These are phyloP conservation scores for Epinephelus awoara DNA, from an alignment of 2,797 vertebrate species.

Conservation along the genomic window DNA sequence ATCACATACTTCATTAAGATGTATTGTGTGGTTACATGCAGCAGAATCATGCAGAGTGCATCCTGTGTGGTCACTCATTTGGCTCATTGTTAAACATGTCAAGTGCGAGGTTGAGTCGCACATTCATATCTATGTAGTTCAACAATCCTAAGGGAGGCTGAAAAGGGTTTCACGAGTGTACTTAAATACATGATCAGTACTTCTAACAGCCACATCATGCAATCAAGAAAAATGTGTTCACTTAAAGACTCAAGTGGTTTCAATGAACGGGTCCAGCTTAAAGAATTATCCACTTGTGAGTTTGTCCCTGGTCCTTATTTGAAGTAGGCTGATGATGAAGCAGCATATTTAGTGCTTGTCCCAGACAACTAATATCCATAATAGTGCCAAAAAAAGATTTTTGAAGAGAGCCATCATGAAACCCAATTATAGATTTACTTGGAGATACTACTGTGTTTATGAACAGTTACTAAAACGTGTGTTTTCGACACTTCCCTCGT, in stretches of 20 bases:
- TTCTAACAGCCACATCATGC: constrained; percentile 16
- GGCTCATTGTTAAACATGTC: constrained; percentile 37
- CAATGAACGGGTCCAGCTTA: constrained; percentile 26
- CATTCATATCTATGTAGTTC: constrained; percentile 28
- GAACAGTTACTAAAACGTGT: constrained; percentile 1
- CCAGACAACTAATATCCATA: constrained; percentile 33
- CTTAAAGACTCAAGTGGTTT: constrained; percentile 36
- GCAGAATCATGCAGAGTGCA: neutral
- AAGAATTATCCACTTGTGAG: constrained; percentile 43
- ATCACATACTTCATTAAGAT: neutral
- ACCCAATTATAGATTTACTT: constrained; percentile 19
- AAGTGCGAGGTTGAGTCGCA: constrained; percentile 15
- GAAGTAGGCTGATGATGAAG: constrained; percentile 42
- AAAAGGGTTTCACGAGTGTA: constrained; percentile 34
- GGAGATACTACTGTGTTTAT: constrained; percentile 13
- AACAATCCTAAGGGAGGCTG: constrained; percentile 29
- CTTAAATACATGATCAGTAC: constrained; percentile 32
- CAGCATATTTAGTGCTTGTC: constrained; percentile 22
- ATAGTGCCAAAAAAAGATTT: neutral
- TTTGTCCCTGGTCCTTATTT: constrained; percentile 42
- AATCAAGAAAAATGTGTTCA: constrained; percentile 55
- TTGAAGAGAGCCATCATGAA: constrained; percentile 23
- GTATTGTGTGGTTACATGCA: neutral
- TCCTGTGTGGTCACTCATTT: constrained; percentile 12
- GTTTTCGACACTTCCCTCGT: constrained; percentile 22